Evolutionary conservation across 2,113 vertebrate species (phyloP), one percentile per base, ranked within the genome.

Genomic region (Garra rufa): DNA sequence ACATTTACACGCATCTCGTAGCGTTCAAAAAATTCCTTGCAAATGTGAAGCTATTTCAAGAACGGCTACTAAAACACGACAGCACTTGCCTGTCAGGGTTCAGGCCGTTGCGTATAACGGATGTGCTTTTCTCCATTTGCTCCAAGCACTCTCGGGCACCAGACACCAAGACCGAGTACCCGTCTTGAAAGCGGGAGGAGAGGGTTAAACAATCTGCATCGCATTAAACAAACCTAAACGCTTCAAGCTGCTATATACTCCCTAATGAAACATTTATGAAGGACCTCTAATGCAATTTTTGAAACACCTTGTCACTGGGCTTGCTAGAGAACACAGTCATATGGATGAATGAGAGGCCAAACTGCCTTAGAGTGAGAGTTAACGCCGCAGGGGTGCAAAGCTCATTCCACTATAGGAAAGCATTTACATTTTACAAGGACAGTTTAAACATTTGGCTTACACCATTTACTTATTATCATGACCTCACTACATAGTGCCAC

Each of bases 221-320:
- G 67, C 92, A 92, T 94, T 95, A 95, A 93, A 94, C 91, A 91
- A 93, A 87, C 81, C 92, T 93, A 95, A 95, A 93, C 88, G 91
- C 92, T 95, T 94, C 93, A 94, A 95, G 94, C 92, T 94, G 94
- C 91, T 93, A 91, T 91, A 91, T 90, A 90, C 90, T 94, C 88
- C 88, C 92, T 92, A 92, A 92, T 94, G 94, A 93, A 94, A 92
- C 91, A 91, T 94, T 93, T 93, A 93, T 92, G 94, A 92, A 94
- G 91, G 92, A 90, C 90, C 93, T 92, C 91, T 94, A 94, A 95
- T 93, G 92, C 86, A 89, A 93, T 94, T 93, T 94, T 90, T 93
- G 90, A 93, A 93, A 93, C 94, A 94, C 92, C 91, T 94, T 94
- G 92, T 95, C 92, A 91, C 92, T 87, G 83, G 81, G 88, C 88